Base-by-base conservation (phyloP, 2,888 invertebrate genomes). In the Hyppa rectilinea region DNA sequence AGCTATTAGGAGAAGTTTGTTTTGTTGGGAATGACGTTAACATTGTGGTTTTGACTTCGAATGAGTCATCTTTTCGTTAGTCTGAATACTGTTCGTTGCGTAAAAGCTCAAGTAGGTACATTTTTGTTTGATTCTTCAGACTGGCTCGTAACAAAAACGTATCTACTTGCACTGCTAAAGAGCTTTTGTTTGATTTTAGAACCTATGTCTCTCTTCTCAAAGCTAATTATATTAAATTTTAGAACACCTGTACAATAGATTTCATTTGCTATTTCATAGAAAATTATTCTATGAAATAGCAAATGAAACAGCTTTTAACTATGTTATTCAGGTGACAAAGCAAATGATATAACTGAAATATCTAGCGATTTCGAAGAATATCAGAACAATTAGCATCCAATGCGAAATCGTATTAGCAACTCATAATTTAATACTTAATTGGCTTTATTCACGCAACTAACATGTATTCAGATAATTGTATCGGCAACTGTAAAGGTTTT, bases 381-480 rank as follows among this genome's bases (percentile, higher is more conserved):
- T 50, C 45, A 50, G 29, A 36, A 52, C 62, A 71, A 71, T 71
- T 77, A 64, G 31, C n/a, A 56, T 56, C 49, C 49, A 43, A 69
- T 70, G 60, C 40, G 61, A 81, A 81, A 75, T 62, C 55, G 49
- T 69, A 64, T 67, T 59, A 59, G 45, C 45, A 47, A 49, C 23
- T 52, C 26, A 66, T 59, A 58, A 75, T 69, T 53, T 55, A 52
- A 17, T 69, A 50, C 14, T 49, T 69, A 77, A 84, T 84, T 65
- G 53, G 29, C 29, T 45, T 52, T 49, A 81, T 45, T 36, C 77
- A 66, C 63, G 43, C 40, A 38, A 63, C 31, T 34, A 34, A 31
- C 29, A 75, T 38, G 45, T 66, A 60, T 52, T 47, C 50, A 34
- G 26, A 62, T 58, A 63, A 71, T 75, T 59, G 29, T 55, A 75